phyloP scores from a whole-genome alignment of 2,888 invertebrate genomes.

The Oscheius sp. region DNA sequence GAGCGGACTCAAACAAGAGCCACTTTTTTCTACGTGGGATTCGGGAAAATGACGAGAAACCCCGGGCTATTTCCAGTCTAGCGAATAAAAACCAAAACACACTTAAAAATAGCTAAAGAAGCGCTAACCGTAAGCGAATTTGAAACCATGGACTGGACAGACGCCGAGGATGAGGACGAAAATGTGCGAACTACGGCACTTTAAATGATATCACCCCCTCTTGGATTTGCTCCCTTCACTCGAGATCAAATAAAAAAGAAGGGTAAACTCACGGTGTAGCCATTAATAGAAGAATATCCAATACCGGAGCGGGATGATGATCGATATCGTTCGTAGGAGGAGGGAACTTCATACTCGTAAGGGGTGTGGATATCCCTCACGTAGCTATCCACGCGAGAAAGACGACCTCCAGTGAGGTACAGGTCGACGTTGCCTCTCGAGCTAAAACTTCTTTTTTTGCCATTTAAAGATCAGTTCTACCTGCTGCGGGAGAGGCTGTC shows the following conservation, averaged over 20 bases:
- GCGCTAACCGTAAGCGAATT: neutral
- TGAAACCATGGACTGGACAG: no score
- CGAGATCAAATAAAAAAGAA: neutral
- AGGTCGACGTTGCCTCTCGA: conserved; percentile 70
- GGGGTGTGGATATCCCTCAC: conserved; percentile 68
- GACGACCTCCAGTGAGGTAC: conserved; percentile 68
- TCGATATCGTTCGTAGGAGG: conserved; percentile 68
- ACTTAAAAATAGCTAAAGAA: conserved; percentile 4
- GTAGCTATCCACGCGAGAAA: conserved; percentile 72
- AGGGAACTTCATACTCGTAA: conserved; percentile 63
- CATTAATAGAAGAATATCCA: conserved; percentile 62
- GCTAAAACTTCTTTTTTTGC: conserved; percentile 47
- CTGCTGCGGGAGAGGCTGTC: conserved; percentile 68
- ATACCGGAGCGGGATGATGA: conserved; percentile 62
- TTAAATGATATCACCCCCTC: neutral
- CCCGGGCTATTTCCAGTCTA: neutral
- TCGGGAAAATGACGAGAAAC: neutral
- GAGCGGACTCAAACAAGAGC: neutral
- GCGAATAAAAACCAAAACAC: neutral
- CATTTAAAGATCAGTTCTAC: conserved; percentile 38
- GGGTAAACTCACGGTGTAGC: conserved; percentile 63
- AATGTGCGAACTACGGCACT: conserved; percentile 3
- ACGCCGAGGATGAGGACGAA: no score
- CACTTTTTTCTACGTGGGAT: neutral
- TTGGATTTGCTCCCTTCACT: neutral